Base-by-base conservation (phyloP, 2,113 vertebrate genomes). In the Budorcas taxicolor region DNA sequence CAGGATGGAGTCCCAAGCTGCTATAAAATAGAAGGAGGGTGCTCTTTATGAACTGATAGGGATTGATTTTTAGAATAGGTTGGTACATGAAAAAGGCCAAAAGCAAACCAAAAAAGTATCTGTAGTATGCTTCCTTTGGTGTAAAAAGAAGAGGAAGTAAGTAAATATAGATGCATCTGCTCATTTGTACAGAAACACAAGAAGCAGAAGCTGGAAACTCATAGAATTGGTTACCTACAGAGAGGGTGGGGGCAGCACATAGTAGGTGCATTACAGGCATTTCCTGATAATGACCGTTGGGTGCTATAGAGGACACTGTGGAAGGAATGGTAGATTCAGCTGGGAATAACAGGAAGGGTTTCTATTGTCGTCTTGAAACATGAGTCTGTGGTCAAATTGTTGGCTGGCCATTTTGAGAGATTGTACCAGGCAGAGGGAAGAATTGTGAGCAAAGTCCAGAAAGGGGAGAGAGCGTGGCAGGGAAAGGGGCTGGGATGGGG, bases 281-380 rank as follows among this genome's bases (percentile, higher is more conserved):
- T 97, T 94, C 87, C 40, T 85, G 33, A 25, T 40, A 57, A 60
- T 67, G 52, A 87, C 57, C 92, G 53, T 36, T 2, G 94, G 29
- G 58, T 90, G 29, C 47, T 43, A 14, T 36, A 90, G 52, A 71
- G n/a, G 29, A 85, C 19, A 21, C 21, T 43, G 21, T 43, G 23
- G 40, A 95, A 27, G 52, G 36, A 91, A 74, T 83, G 80, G 33
- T 91, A 17, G 36, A 95, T 57, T 94, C 36, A 43, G 29, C 13
- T 17, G 50, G 27, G 86, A 81, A 15, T 90, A 87, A 80, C 23
- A 74, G 45, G 84, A 55, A 96, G 87, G 25, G 4, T 84, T 95
- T 96, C 94, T 95, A 6, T 83, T 92, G 27, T 60, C 84, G 11
- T 91, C 71, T 95, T 96, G 50, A 96, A 97, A 96, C 60, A 86